Base-by-base conservation (phyloP, 2,113 vertebrate species). In the Otis tarda region DNA sequence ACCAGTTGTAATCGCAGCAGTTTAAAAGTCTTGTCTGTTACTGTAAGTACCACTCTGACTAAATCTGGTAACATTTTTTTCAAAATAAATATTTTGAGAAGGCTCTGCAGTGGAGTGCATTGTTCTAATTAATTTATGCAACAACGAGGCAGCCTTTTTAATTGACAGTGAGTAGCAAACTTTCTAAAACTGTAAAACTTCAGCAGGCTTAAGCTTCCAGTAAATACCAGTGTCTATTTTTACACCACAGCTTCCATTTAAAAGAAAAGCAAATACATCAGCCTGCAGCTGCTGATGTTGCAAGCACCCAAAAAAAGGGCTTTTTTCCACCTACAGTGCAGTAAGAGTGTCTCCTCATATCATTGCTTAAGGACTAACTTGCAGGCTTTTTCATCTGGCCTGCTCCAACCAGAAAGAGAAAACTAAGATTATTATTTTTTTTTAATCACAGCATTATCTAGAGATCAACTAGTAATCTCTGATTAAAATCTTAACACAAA, bases 101-200 rank as follows among this genome's bases (percentile, higher is more conserved):
- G 41, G 31, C 28, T 47, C 37, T 53, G 31, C 6, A 4, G 12
- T 24, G 1, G 28, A 85, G 19, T 33, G 12, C 71, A 22, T 83
- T 2, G 1, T 64, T 28, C 52, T 78, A 60, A 91, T 83, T 95
- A 93, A 95, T 96, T 93, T 90, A 92, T 52, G 81, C 68, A 89
- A 30, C n/a, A 61, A 22, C 13, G 7, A 82, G 50, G 41, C 37
- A 92, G 60, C 28, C 49, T 81, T 90, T 96, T 96, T 78, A 90
- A 97, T 68, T 96, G 93, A 88, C 75, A 90, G 76, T 28, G 55
- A 96, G 90, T 83, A 75, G 73, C 9, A 31, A 97, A 97, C 86
- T 95, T 97, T 95, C 80, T 95, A 93, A 94, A 94, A 96, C 93
- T 92, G 87, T 90, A 77, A 85, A 96, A 91, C 28, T 94, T 94